Evolutionary conservation across 2,113 vertebrate genomes (phyloP).

Genomic region (Lasiurus cinereus): DNA sequence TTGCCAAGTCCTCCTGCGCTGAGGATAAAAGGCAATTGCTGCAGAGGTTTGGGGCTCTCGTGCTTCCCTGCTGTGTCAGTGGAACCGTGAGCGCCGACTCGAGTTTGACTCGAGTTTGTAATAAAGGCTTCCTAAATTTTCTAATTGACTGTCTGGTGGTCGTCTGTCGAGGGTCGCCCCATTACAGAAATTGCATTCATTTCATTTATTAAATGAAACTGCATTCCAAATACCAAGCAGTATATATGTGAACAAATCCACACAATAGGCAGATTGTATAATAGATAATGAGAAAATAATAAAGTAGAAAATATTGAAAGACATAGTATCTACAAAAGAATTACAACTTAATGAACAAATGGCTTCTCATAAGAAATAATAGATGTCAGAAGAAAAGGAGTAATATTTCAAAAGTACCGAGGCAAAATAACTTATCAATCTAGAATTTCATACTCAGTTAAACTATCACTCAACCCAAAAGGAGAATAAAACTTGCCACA

Average conservation of each 20-base stretch:
- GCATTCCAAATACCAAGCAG: not conserved
- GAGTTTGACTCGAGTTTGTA: too few relatives aligned
- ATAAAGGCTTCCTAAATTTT: too few relatives aligned
- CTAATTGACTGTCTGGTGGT: too few relatives aligned
- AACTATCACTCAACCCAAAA: constrained; percentile 10
- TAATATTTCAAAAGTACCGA: not conserved
- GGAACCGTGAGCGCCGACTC: too few relatives aligned
- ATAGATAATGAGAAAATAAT: constrained; percentile 15
- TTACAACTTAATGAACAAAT: not conserved
- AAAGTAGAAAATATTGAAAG: not conserved
- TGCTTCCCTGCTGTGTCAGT: too few relatives aligned
- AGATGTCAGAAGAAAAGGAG: not conserved
- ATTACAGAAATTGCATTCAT: too few relatives aligned
- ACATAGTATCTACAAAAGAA: not conserved
- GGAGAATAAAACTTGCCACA: constrained; percentile 21
- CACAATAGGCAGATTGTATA: not conserved
- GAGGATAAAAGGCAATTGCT: too few relatives aligned
- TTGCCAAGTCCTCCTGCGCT: too few relatives aligned
- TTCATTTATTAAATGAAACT: not conserved
- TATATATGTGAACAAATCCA: not conserved
- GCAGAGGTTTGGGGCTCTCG: too few relatives aligned
- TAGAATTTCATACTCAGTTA: not conserved
- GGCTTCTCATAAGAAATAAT: not conserved
- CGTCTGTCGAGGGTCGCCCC: too few relatives aligned
- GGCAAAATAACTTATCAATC: not conserved